Conservation (phyloP, 2,888 invertebrate genomes). For the Nymphalis urticae region DNA sequence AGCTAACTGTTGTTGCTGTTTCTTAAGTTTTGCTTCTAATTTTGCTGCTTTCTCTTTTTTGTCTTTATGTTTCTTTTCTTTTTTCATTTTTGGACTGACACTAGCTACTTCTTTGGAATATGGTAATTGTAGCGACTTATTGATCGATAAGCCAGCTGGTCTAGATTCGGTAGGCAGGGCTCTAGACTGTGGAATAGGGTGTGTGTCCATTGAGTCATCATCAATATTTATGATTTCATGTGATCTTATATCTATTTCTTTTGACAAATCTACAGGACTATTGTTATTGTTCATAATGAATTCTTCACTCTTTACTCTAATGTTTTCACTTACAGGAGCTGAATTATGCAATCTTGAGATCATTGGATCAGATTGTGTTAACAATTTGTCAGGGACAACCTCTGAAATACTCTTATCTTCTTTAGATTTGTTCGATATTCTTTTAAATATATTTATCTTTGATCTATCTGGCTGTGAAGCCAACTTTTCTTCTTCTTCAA, state of each 20-base stretch:
- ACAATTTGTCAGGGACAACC: constrained; percentile 64
- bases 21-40: constrained; percentile 73
- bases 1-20: constrained; percentile 72
- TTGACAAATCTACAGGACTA: constrained; percentile 76
- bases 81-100: constrained; percentile 81
- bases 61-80: constrained; percentile 81
- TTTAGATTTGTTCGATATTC: constrained; percentile 89
- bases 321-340: constrained; percentile 56
- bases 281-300: constrained; percentile 77
- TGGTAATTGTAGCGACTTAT: constrained; percentile 71
- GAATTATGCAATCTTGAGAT: constrained; percentile 75
- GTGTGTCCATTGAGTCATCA: constrained; percentile 72
- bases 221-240: constrained; percentile 77
- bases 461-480: constrained; percentile 91
- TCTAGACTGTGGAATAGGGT: constrained; percentile 53
- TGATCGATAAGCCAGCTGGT: constrained; percentile 66
- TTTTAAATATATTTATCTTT: constrained; percentile 93
- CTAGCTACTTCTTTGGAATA: constrained; percentile 79
- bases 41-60: constrained; percentile 77
- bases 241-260: constrained; percentile 74
- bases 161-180: constrained; percentile 51
- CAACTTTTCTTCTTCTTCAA: constrained; percentile 82
- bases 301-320: constrained; percentile 65
- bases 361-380: constrained; percentile 63
- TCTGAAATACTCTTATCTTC: constrained; percentile 79